Conservation (phyloP, 64 coral and sea anemone species). For the Platygyra sinensis region DNA sequence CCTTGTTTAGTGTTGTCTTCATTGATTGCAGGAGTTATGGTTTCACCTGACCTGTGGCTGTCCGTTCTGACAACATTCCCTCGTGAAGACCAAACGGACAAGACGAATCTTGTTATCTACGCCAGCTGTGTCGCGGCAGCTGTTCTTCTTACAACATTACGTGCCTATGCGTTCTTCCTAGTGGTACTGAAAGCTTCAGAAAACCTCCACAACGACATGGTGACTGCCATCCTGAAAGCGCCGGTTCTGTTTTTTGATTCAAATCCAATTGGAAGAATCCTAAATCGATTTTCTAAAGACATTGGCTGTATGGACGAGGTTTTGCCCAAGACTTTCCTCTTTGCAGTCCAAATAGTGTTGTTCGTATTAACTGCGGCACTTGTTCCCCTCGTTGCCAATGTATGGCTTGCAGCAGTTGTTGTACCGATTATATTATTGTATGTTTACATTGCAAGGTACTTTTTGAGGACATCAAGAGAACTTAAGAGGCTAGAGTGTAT, state of each 20-base stretch:
- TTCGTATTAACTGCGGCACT: slow-evolving; percentile 49
- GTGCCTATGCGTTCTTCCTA: slow-evolving; percentile 15
- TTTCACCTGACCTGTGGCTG: slow-evolving; percentile 59
- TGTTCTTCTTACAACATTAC: slow-evolving; percentile 5
- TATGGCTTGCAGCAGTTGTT: slow-evolving; percentile 52
- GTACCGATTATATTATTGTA: slow-evolving; percentile 27
- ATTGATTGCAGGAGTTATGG: slow-evolving; percentile 21
- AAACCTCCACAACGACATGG: slow-evolving; percentile 68
- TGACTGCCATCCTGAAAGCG: slow-evolving; percentile 42
- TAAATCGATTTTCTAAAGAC: slow-evolving; percentile 78
- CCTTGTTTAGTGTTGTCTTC: neutral
- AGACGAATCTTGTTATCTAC: slow-evolving; percentile 31
- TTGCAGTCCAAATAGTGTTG: slow-evolving; percentile 28
- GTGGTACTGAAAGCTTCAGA: slow-evolving; percentile 43
- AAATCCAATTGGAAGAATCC: slow-evolving; percentile 72
- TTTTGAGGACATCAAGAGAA: slow-evolving; percentile 47
- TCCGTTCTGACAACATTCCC: slow-evolving; percentile 25
- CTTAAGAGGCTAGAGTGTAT: slow-evolving; percentile 53
- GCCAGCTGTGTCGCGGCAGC: slow-evolving; percentile 22
- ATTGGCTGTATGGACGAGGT: slow-evolving; percentile 56
- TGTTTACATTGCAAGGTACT: slow-evolving; percentile 38
- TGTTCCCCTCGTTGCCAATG: slow-evolving; percentile 32
- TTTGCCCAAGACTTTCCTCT: slow-evolving; percentile 52
- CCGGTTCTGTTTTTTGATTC: slow-evolving; percentile 60
- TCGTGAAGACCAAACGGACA: slow-evolving; percentile 2